Conservation (phyloP, 2,888 invertebrate genomes). For the Halocaridina rubra region DNA sequence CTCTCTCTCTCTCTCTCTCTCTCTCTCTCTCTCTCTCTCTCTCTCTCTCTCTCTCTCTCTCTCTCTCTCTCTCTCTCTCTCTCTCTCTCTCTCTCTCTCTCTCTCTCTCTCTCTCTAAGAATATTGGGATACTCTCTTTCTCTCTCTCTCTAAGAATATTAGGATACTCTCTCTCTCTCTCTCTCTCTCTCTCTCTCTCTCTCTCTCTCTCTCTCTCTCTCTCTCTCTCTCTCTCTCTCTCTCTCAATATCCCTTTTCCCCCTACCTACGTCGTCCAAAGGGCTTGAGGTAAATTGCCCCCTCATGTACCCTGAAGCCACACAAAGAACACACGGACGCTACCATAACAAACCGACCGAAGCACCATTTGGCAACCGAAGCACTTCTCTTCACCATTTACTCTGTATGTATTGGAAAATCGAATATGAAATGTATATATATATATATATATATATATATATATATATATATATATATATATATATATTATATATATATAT, state of each 20-base stretch:
- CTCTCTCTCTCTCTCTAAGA: not conserved
- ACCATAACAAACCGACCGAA: slow-evolving; percentile 52
- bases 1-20: not conserved
- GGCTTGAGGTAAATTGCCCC: slow-evolving; percentile 48
- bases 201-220: not conserved
- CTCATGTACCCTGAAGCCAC: slow-evolving; percentile 51
- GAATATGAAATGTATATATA: too few species aligned
- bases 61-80: not conserved
- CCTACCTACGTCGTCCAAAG: not conserved
- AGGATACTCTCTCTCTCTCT: not conserved
- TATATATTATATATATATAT: too few species aligned
- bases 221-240: not conserved
- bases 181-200: not conserved
- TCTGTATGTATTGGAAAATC: too few species aligned
- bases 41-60: not conserved
- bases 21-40: not conserved
- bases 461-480: too few species aligned
- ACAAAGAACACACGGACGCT: slow-evolving; percentile 55
- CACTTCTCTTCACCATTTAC: too few species aligned
- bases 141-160: not conserved
- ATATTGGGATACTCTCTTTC: not conserved
- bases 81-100: slow-evolving; percentile 15
- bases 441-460: too few species aligned
- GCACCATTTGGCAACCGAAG: slow-evolving; percentile 34
- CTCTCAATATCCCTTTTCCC: not conserved